Evolutionary conservation across 1,140 invertebrate species (phyloP), one percentile per base, ranked within the genome.

Genomic region (Pantala flavescens): DNA sequence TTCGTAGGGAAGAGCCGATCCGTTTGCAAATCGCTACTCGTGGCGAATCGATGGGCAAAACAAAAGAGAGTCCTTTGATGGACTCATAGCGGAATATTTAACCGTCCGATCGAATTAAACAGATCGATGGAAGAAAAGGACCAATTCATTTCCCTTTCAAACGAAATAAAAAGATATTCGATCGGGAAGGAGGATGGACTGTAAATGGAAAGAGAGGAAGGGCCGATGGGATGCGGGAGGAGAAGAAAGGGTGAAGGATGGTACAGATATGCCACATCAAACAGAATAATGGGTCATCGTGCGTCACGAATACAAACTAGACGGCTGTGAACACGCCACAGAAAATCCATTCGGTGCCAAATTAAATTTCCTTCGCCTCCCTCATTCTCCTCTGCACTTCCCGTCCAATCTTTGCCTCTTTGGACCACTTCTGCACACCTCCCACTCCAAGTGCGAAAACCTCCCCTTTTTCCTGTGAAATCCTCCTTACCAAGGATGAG

Each of bases 231-330:
- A 21, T 63, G 49, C 16, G 49, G 49, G n/a, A 3, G 49, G n/a
- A 63, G 49, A 21, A 21, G 16, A 63, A 63, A 63, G 49, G 49
- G n/a, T 63, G 28, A 36, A 36, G 49, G 49, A 19, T 63, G 49
- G 49, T 63, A 63, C 49, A 63, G 49, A 63, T 63, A 63, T 3
- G 49, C 49, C 49, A 63, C 49, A 63, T 63, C 49, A 63, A 63
- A 63, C 49, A 63, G 16, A 63, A 63, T 63, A 63, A 63, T 63
- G 49, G 49, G 49, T 63, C 49, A 63, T 63, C 49, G 5, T 63
- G 49, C 49, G 49, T 63, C 49, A 63, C 49, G 49, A 63, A 63
- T 63, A 63, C 49, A 63, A 63, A 63, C 49, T 63, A 63, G 49
- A 63, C 49, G 49, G 49, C 49, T 16, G 5, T 63, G 49, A 63